A percentile compares a stretch with the other conserved stretches of the same genome.
Conservation (phyloP, 1,140 invertebrate species). For the Rhagoletis zephyria region DNA sequence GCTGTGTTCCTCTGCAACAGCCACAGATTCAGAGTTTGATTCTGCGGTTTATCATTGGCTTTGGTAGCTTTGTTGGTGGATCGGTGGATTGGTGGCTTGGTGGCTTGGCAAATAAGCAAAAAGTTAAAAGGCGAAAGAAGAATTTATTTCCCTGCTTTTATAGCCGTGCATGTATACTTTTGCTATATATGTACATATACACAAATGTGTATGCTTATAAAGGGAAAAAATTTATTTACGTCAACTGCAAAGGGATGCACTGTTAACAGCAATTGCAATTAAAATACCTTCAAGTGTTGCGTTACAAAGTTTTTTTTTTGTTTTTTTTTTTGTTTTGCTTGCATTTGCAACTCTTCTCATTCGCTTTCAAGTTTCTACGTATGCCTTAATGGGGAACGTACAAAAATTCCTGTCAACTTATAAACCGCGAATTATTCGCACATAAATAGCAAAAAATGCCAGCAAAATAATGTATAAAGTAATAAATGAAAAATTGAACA, state of each 20-base stretch:
- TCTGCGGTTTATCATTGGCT: neutral
- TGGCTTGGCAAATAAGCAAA: neutral
- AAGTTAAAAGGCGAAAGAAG: neutral
- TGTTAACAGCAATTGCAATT: constrained; percentile 29
- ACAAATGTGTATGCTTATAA: neutral
- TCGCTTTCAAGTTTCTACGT: constrained; percentile 2
- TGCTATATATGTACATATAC: neutral
- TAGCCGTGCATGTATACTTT: neutral
- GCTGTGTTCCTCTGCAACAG: neutral
- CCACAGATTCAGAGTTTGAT: neutral
- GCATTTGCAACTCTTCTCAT: neutral
- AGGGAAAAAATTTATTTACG: neutral
- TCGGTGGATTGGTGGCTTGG: neutral
- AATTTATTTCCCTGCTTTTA: neutral
- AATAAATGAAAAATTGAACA: neutral
- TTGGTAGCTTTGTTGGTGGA: neutral
- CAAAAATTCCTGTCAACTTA: constrained; percentile 4
- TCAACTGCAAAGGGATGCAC: neutral
- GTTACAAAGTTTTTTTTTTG: neutral
- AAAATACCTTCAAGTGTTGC: constrained; percentile 42
- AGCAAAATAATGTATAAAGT: neutral
- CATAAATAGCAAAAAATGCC: neutral
- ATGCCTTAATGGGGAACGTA: constrained; percentile 23
- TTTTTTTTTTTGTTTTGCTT: neutral
- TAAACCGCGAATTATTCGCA: constrained; percentile 32